These are phyloP conservation scores for Lampris incognitus DNA, from an alignment of 2,113 vertebrate genomes.

Conservation along the genomic window DNA sequence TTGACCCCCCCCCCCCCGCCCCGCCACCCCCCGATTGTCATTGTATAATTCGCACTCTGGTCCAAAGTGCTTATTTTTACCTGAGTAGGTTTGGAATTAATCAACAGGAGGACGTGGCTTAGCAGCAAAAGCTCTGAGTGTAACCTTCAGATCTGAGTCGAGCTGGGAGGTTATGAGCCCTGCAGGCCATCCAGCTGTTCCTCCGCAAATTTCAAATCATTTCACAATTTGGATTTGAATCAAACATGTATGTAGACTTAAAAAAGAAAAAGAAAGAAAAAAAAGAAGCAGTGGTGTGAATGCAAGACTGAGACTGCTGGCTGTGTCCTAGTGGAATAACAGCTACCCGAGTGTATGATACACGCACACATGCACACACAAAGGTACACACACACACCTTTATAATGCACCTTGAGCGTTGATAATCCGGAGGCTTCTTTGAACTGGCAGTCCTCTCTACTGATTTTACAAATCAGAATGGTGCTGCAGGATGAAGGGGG, in stretches of 20 bases:
- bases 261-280: background rate
- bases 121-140: too few species aligned
- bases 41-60: too few species aligned
- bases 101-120: too few species aligned
- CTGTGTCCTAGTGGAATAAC: conserved; percentile 1
- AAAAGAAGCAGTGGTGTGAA: background rate
- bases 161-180: too few species aligned
- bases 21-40: too few species aligned
- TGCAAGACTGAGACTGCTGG: background rate
- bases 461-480: conserved; percentile 41
- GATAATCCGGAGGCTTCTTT: conserved; percentile 42
- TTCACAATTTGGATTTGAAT: background rate
- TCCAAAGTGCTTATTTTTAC: too few species aligned
- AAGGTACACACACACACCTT: background rate
- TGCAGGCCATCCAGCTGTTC: too few species aligned
- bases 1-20: too few species aligned
- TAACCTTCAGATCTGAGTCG: too few species aligned
- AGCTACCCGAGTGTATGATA: background rate
- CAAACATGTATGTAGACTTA: background rate
- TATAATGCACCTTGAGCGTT: conserved; percentile 5
- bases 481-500: conserved; percentile 8
- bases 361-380: background rate
- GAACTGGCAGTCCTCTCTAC: conserved; percentile 49
- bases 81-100: too few species aligned
- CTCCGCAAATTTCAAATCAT: background rate